Conservation (phyloP, 1,140 invertebrate genomes). For the Drosophila gunungcola region DNA sequence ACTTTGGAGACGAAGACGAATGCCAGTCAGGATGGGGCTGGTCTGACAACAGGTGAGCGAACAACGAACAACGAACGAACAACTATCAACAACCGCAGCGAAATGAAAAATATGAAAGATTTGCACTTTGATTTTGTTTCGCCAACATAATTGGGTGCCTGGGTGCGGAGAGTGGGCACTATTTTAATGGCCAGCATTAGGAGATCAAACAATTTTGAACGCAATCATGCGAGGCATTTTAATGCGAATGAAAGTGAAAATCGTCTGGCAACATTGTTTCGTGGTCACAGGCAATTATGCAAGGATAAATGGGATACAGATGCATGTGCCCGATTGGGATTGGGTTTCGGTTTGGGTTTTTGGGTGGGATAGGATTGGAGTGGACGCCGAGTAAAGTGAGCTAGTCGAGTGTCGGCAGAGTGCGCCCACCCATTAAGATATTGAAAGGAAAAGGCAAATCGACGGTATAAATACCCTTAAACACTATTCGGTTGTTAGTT, state of each 20-base stretch:
- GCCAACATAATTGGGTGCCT: constrained; percentile 73
- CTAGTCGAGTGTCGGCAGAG: constrained; percentile 6
- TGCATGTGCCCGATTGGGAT: constrained; percentile 37
- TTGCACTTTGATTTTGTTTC: constrained; percentile 81
- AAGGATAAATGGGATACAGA: constrained; percentile 70
- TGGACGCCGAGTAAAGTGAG: constrained; percentile 1
- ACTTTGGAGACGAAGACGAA: constrained; percentile 40
- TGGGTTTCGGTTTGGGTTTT: no score
- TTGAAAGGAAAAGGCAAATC: not conserved
- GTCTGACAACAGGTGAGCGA: constrained; percentile 66
- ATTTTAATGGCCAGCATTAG: constrained; percentile 81
- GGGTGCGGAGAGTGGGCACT: constrained; percentile 35
- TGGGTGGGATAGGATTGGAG: constrained; percentile 3
- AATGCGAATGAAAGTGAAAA: constrained; percentile 84
- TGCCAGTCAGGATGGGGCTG: constrained; percentile 72
- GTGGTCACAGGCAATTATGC: constrained; percentile 71
- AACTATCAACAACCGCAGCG: constrained; percentile 43
- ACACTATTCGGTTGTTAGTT: not conserved
- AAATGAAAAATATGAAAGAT: constrained; percentile 78
- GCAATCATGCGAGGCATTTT: constrained; percentile 82
- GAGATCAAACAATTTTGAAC: constrained; percentile 82
- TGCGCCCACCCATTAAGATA: constrained; percentile 32
- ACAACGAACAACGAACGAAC: constrained; percentile 62
- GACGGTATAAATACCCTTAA: constrained; percentile 6
- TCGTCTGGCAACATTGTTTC: constrained; percentile 62